Base-by-base conservation (phyloP, 2,888 invertebrate species). In the Platycheirus albimanus region DNA sequence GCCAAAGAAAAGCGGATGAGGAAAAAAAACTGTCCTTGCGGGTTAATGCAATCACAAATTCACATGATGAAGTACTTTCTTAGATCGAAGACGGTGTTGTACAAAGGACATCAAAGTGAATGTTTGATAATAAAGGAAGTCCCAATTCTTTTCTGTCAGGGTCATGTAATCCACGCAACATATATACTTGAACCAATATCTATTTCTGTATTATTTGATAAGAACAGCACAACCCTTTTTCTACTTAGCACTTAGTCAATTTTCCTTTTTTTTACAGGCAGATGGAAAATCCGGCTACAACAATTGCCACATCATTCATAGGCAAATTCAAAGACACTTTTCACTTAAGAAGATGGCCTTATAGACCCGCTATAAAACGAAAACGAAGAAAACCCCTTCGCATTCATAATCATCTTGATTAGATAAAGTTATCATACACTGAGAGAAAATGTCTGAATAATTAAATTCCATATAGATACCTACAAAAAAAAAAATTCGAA, bases 81-180 rank as follows among this genome's bases (percentile, higher is more conserved):
- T n/a, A 20, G 28, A 51, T 64, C 77, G n/a, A n/a, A n/a, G n/a
- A n/a, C n/a, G 76, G 66, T 61, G 8, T 13, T 20, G 7, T 54
- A 63, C 66, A 76, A 72, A 76, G 49, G 61, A 81, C 76, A 77
- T 81, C 71, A 81, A 76, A 81, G 76, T 64, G 77, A 56, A 49
- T 58, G 28, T 4, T 24, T 13, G 8, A 45, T 15, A 8, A 8
- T 13, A 56, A 61, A 61, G 61, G 56, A 58, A 58, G 24, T 41
- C 7, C 5, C 70, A 19, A 36, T 30, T 61, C 52, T 41, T 58
- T 47, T 78, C 61, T 54, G 45, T 49, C 49, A 63, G 63, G 74
- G 74, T 38, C 58, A 17, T 24, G 17, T 52, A 66, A 52, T 52
- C 51, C 19, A 61, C 28, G 38, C 10, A 6, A 13, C 10, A 13